Percentiles rank a stretch among this genome's conserved stretches.
Evolutionary conservation across 2,113 vertebrate species (phyloP).

Genomic region (Galemys pyrenaicus): DNA sequence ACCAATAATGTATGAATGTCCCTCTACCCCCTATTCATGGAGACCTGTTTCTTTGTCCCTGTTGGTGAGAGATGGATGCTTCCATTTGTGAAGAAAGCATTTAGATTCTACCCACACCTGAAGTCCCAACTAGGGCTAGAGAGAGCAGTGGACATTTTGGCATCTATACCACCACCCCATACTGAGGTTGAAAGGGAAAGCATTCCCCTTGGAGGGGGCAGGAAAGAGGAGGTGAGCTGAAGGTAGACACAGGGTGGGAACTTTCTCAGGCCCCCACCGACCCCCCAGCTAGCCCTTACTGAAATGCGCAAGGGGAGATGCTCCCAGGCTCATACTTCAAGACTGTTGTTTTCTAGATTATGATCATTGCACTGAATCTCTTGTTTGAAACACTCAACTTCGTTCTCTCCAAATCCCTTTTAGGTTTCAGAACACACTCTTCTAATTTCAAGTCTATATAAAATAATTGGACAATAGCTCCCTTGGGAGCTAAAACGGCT

Average conservation of each 20-base stretch:
- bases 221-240: neutral
- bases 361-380: neutral
- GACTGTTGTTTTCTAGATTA: neutral
- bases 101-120: neutral
- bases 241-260: neutral
- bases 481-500: neutral
- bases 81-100: neutral
- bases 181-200: neutral
- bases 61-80: neutral
- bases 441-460: neutral
- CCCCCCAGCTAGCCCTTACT: neutral
- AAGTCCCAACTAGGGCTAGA: neutral
- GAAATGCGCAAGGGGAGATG: neutral
- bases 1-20: too few species aligned
- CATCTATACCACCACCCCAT: neutral
- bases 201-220: neutral
- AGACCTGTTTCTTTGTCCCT: neutral
- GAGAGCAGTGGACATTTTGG: neutral
- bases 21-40: too few species aligned
- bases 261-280: neutral
- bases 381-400: neutral
- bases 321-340: neutral
- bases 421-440: conserved; percentile 43
- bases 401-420: neutral
- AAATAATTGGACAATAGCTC: neutral